A percentile compares a stretch with the other conserved stretches of the same genome.
Conservation (phyloP, 2,113 vertebrate genomes). For the Callopanchax toddi region DNA sequence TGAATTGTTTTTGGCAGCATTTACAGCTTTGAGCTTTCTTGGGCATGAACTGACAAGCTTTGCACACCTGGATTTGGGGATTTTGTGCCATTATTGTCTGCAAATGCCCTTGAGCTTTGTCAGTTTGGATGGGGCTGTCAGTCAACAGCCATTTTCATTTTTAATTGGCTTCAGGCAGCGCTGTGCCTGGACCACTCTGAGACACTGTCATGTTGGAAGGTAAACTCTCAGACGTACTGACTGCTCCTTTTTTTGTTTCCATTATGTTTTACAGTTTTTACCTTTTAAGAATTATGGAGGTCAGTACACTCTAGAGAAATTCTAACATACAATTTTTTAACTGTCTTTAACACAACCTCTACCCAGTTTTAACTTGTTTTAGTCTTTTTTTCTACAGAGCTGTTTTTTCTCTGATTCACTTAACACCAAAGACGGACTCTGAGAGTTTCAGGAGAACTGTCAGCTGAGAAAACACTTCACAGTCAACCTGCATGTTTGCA, state of each 20-base stretch:
- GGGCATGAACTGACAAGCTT: conserved; percentile 4
- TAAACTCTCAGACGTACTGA: too few relatives aligned
- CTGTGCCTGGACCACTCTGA: background rate
- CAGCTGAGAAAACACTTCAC: too few relatives aligned
- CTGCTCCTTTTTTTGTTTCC: too few relatives aligned
- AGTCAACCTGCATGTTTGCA: too few relatives aligned
- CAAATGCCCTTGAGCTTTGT: conserved; percentile 5
- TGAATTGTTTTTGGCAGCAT: conserved; percentile 2
- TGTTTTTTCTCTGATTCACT: too few relatives aligned
- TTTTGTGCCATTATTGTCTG: background rate
- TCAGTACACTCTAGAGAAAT: background rate
- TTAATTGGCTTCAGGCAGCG: background rate
- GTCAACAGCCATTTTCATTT: background rate
- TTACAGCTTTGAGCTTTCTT: background rate
- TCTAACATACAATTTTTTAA: too few relatives aligned
- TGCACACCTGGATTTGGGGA: conserved; percentile 13
- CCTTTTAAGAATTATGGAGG: background rate
- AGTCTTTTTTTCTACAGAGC: background rate
- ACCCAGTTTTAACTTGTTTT: background rate
- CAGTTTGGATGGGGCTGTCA: background rate
- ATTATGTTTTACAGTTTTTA: too few relatives aligned
- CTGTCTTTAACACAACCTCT: background rate
- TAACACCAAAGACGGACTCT: too few relatives aligned
- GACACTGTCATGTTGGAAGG: too few relatives aligned
- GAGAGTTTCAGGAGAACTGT: too few relatives aligned